Percentiles rank a stretch among this genome's conserved stretches.
Evolutionary conservation across 2,797 vertebrate species (phyloP).

Genomic region (Sphenodon punctatus): DNA sequence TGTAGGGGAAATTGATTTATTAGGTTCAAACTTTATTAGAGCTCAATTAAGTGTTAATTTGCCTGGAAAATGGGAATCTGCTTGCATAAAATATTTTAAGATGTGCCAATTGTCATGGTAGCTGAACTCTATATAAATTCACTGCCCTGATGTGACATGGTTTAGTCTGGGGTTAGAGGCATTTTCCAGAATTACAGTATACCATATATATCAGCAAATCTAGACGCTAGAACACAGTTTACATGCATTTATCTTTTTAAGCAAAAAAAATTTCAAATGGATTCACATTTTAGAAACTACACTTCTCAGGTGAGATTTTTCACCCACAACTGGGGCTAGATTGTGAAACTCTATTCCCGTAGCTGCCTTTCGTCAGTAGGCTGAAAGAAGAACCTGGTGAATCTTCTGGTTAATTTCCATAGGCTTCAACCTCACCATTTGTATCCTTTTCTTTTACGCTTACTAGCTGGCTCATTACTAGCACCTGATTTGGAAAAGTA

Average conservation of each 20-base stretch:
- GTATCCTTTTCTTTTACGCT: too few relatives aligned
- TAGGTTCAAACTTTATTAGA: neutral
- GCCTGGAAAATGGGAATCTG: neutral
- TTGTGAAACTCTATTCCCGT: too few relatives aligned
- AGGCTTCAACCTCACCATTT: too few relatives aligned
- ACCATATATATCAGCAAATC: neutral
- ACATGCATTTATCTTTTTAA: neutral
- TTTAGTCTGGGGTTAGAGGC: fast-evolving
- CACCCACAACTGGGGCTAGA: too few relatives aligned
- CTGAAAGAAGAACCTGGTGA: too few relatives aligned
- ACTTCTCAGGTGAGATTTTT: too few relatives aligned
- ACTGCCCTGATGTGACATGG: neutral
- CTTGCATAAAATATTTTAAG: conserved; percentile 10
- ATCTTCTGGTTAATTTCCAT: too few relatives aligned
- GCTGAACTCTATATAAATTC: neutral
- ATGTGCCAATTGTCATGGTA: neutral
- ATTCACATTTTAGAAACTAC: neutral
- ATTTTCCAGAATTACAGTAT: neutral
- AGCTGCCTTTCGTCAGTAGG: too few relatives aligned
- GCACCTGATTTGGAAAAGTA: too few relatives aligned
- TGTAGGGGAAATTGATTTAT: neutral
- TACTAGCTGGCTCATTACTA: too few relatives aligned
- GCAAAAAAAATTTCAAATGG: neutral
- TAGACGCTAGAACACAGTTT: neutral
- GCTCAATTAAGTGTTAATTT: neutral